Conservation (phyloP, 1,140 invertebrate genomes). For the Drosophila orosa region DNA sequence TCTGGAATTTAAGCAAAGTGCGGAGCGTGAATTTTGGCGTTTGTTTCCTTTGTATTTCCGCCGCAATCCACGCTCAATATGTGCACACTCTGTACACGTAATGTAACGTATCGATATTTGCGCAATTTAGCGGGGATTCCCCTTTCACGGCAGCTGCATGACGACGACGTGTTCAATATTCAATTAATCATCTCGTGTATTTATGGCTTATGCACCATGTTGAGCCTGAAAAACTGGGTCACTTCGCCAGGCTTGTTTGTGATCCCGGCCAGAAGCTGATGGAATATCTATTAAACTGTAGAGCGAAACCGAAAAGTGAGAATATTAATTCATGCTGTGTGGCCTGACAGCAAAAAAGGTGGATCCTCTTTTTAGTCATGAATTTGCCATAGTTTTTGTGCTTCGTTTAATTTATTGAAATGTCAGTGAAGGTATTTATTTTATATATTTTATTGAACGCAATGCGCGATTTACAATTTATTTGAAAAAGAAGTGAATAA, state of each 20-base stretch:
- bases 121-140: constrained; percentile 21
- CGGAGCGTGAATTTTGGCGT: constrained; percentile 17
- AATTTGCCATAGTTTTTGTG: neutral
- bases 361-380: neutral
- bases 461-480: neutral
- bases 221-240: constrained; percentile 18
- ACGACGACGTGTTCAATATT: constrained; percentile 51
- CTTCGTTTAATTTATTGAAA: neutral
- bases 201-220: constrained; percentile 30
- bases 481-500: neutral
- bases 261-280: constrained; percentile 22
- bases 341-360: neutral
- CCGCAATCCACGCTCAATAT: constrained; percentile 1
- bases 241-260: neutral
- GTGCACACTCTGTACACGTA: neutral
- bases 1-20: constrained; percentile 29
- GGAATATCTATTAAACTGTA: constrained; percentile 4
- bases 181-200: constrained; percentile 52
- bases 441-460: neutral
- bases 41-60: constrained; percentile 6
- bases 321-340: constrained; percentile 6
- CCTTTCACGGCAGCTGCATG: constrained; percentile 17
- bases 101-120: constrained; percentile 50
- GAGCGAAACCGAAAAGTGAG: constrained; percentile 16
- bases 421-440: neutral